These are phyloP conservation scores for Marronus borbonicus DNA, from an alignment of 2,888 invertebrate species.

Conservation along the genomic window DNA sequence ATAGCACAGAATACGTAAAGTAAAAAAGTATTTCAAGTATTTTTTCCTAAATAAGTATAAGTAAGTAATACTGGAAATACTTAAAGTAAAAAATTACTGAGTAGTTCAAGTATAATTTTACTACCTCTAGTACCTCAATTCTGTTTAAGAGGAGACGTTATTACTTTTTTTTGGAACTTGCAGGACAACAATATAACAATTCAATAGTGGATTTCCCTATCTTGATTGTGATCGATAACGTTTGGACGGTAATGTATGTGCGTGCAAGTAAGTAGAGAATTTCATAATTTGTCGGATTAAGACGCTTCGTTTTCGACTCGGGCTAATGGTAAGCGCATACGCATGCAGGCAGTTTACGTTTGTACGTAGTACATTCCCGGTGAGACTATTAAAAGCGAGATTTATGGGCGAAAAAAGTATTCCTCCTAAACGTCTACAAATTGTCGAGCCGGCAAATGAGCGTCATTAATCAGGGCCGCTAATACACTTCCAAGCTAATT, in stretches of 20 bases:
- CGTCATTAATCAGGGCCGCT: conserved; percentile 68
- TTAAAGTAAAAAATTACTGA: no score
- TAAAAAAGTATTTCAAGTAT: no score
- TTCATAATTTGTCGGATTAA: conserved; percentile 41
- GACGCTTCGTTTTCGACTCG: conserved; percentile 29
- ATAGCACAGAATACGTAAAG: no score
- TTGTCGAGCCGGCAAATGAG: conserved; percentile 71
- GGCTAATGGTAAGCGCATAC: conserved; percentile 43
- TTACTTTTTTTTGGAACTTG: no score
- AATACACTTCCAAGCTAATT: conserved; percentile 68
- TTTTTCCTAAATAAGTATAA: no score
- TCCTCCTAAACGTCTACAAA: conserved; percentile 71
- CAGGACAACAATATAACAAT: no score
- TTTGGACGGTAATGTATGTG: not conserved
- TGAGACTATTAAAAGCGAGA: conserved; percentile 69
- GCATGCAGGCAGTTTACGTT: not conserved
- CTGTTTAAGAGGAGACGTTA: no score
- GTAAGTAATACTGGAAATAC: no score
- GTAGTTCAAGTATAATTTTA: no score
- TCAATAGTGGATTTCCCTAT: no score
- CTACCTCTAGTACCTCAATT: no score
- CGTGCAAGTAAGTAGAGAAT: conserved; percentile 1
- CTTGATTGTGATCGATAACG: no score
- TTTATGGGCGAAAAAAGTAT: conserved; percentile 68
- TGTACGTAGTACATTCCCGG: conserved; percentile 41